phyloP scores from a whole-genome alignment of 2,888 invertebrate species.

The Chrysotoxum bicinctum region DNA sequence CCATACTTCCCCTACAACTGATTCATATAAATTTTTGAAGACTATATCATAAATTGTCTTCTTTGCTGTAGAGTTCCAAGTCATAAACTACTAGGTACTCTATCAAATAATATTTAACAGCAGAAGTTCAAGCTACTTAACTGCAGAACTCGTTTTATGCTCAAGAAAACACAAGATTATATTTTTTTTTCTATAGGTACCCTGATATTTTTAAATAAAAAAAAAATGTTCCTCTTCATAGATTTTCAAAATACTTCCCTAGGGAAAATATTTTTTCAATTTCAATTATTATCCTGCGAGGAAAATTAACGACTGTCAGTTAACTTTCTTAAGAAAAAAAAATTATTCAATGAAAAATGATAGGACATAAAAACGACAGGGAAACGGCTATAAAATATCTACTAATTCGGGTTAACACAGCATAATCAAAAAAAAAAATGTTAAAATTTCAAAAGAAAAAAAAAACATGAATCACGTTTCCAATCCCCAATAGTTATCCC shows the following conservation, averaged over 20 bases:
- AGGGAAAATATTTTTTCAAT: not conserved
- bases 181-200: too few relatives aligned
- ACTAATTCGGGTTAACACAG: constrained; percentile 13
- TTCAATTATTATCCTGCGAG: not conserved
- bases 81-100: too few relatives aligned
- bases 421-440: not conserved
- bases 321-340: not conserved
- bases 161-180: too few relatives aligned
- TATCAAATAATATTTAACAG: too few relatives aligned
- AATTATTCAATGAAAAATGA: constrained; percentile 32
- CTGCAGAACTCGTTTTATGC: too few relatives aligned
- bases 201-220: too few relatives aligned
- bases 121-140: too few relatives aligned
- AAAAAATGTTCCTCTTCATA: not conserved
- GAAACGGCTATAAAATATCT: not conserved
- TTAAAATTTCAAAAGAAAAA: not conserved
- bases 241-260: not conserved
- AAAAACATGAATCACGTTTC: constrained; percentile 36
- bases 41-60: too few relatives aligned
- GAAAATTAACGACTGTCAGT: constrained; percentile 16
- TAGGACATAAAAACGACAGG: constrained; percentile 20
- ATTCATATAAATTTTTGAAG: too few relatives aligned
- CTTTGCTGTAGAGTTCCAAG: too few relatives aligned
- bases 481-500: constrained; percentile 39
- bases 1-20: too few relatives aligned